These are phyloP conservation scores for Carassius auratus DNA, from an alignment of 2,113 vertebrate species.

Conservation along the genomic window DNA sequence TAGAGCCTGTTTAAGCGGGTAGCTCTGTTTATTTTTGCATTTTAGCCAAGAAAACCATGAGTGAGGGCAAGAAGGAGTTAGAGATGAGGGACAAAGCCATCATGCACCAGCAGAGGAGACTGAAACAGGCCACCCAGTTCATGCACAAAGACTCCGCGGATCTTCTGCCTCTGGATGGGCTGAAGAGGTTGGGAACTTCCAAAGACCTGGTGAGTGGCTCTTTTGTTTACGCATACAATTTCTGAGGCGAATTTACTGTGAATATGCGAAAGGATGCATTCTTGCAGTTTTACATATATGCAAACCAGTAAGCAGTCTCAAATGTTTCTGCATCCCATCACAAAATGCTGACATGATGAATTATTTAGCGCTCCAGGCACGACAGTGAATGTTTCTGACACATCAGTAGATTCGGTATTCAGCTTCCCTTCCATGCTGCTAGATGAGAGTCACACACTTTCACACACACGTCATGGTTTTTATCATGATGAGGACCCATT, in stretches of 20 bases:
- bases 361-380: conserved; percentile 14
- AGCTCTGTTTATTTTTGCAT: background rate
- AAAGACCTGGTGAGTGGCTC: conserved; percentile 90
- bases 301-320: background rate
- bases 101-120: conserved; percentile 89
- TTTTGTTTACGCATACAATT: background rate
- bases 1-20: background rate
- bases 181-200: conserved; percentile 91
- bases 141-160: conserved; percentile 96
- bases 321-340: background rate
- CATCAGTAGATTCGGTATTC: conserved; percentile 16
- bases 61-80: conserved; percentile 76
- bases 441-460: background rate
- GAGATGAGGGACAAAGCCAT: conserved; percentile 85
- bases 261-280: background rate
- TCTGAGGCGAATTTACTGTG: background rate
- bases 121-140: conserved; percentile 94
- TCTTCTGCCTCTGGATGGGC: conserved; percentile 92
- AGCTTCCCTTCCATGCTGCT: conserved; percentile 20
- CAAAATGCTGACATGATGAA: background rate
- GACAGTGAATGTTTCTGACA: conserved; percentile 33
- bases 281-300: background rate
- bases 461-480: background rate
- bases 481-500: background rate
- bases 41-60: conserved; percentile 60